Conservation (phyloP, 1,140 invertebrate genomes). For the Acyrthosiphon pisum region DNA sequence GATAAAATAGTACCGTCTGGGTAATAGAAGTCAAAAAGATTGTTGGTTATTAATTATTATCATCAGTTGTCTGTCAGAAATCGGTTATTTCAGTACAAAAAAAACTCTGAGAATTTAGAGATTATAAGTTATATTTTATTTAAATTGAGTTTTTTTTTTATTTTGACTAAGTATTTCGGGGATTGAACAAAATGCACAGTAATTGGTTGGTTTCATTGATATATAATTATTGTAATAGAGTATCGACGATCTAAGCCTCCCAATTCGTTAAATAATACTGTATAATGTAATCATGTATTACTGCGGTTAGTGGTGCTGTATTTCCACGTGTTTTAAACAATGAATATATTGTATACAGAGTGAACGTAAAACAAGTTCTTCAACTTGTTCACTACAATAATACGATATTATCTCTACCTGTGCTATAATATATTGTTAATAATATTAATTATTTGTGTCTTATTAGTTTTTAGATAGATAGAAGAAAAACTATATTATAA, state of each 20-base stretch:
- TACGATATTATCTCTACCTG: too few relatives aligned
- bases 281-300: not conserved
- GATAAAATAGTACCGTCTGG: too few relatives aligned
- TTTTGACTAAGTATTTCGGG: not conserved
- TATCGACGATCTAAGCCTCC: not conserved
- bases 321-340: not conserved
- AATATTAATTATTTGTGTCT: not conserved
- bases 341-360: not conserved
- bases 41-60: not conserved
- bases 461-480: too few relatives aligned
- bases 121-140: not conserved
- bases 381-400: not conserved
- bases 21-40: not conserved
- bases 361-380: not conserved
- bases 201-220: not conserved
- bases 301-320: not conserved
- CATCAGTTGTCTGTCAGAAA: not conserved
- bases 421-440: not conserved
- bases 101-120: not conserved
- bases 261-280: not conserved
- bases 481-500: not conserved
- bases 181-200: not conserved
- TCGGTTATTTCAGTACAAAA: not conserved
- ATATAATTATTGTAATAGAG: not conserved
- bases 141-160: not conserved